Evolutionary conservation across 2,797 vertebrate species (phyloP).

Genomic region (Amazona finschi): DNA sequence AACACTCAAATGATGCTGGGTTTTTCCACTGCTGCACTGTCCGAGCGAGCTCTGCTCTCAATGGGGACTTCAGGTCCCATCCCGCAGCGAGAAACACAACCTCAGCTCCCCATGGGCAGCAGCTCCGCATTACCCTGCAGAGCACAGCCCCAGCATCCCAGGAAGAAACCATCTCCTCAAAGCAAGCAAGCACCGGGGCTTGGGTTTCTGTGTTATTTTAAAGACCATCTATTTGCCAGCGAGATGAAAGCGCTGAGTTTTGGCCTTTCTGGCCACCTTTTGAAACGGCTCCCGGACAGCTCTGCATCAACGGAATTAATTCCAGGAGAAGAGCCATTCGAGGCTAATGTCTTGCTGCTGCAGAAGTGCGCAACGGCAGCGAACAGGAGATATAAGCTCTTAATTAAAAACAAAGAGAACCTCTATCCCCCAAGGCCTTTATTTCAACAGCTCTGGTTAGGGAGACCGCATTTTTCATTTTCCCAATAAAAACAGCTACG

Average conservation of each 20-base stretch:
- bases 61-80: background rate
- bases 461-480: constrained; percentile 16
- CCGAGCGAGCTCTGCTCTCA: background rate
- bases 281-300: constrained; percentile 9
- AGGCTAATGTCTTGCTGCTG: background rate
- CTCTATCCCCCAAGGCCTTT: constrained; percentile 47
- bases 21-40: background rate
- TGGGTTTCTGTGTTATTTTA: background rate
- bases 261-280: constrained; percentile 27
- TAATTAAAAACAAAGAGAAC: constrained; percentile 63
- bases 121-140: accelerated
- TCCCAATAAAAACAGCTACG: constrained; percentile 4
- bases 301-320: constrained; percentile 39
- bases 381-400: constrained; percentile 18
- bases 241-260: constrained; percentile 33
- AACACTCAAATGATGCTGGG: constrained; percentile 15
- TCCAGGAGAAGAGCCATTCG: constrained; percentile 17
- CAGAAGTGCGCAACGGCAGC: background rate
- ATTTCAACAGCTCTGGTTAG: constrained; percentile 18
- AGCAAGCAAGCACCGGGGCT: background rate
- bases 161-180: background rate
- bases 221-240: constrained; percentile 2
- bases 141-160: accelerated
- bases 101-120: accelerated
- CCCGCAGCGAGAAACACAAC: accelerated